These are phyloP conservation scores for Meteorus cinctellus DNA, from an alignment of 2,888 invertebrate species.

Conservation along the genomic window DNA sequence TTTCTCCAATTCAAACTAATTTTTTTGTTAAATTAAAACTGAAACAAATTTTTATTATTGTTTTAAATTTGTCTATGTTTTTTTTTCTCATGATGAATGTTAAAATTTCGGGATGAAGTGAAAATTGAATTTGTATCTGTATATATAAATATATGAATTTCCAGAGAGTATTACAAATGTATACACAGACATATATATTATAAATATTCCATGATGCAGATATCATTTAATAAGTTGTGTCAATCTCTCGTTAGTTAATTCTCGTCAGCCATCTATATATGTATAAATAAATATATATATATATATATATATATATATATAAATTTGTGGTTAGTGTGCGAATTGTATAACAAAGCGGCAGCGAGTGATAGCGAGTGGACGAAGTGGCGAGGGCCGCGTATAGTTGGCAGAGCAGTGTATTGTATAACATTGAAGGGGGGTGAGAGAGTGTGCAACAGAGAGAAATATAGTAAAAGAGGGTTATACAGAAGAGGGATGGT, in stretches of 20 bases:
- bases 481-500: conserved; percentile 6
- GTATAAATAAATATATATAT: conserved; percentile 32
- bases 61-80: not conserved
- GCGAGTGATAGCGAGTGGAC: conserved; percentile 8
- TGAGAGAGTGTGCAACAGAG: conserved; percentile 16
- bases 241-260: conserved; percentile 73
- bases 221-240: conserved; percentile 72
- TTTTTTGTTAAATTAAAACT: too few relatives aligned
- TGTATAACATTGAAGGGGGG: conserved; percentile 4
- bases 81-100: not conserved
- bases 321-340: conserved; percentile 38
- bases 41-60: too few relatives aligned
- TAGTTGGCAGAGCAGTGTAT: conserved; percentile 1
- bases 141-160: conserved; percentile 8
- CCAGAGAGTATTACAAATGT: conserved; percentile 21
- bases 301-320: conserved; percentile 36
- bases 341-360: conserved; percentile 42
- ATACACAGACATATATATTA: conserved; percentile 30
- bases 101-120: not conserved
- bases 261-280: conserved; percentile 55
- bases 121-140: not conserved
- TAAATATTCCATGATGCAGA: conserved; percentile 59
- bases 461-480: conserved; percentile 18
- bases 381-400: conserved; percentile 5
- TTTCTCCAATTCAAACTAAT: too few relatives aligned